Conservation (phyloP, 2,888 invertebrate species). For the Drosophila eohydei region DNA sequence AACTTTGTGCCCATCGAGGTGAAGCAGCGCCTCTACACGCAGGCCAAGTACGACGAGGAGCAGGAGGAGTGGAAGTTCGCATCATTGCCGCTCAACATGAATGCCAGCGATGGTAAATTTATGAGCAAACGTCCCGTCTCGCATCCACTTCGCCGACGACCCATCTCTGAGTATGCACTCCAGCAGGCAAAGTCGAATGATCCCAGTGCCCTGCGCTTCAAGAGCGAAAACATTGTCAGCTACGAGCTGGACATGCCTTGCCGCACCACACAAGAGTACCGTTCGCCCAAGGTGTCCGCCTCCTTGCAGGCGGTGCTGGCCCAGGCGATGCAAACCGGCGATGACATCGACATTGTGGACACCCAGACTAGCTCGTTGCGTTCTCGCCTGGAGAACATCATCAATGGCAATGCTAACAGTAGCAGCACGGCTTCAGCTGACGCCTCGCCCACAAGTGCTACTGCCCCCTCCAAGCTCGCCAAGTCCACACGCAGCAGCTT, state of each 20-base stretch:
- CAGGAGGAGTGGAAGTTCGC: constrained; percentile 90
- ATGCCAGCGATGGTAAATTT: constrained; percentile 81
- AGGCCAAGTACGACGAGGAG: constrained; percentile 93
- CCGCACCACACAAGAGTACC: constrained; percentile 85
- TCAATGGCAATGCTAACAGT: constrained; percentile 80
- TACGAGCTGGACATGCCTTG: constrained; percentile 85
- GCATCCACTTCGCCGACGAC: constrained; percentile 87
- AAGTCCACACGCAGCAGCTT: constrained; percentile 77
- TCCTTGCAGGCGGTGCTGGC: constrained; percentile 85
- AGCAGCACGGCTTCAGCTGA: constrained; percentile 28
- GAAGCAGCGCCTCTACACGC: constrained; percentile 89
- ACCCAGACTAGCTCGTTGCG: constrained; percentile 82
- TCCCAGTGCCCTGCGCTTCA: constrained; percentile 81
- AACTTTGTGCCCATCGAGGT: constrained; percentile 95
- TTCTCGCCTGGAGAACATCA: constrained; percentile 84
- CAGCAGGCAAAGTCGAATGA: constrained; percentile 82
- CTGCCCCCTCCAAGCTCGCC: constrained; percentile 56
- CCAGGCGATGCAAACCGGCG: constrained; percentile 85
- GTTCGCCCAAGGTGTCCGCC: constrained; percentile 84
- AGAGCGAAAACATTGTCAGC: constrained; percentile 84
- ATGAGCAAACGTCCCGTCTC: constrained; percentile 87
- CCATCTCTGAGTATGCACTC: constrained; percentile 87
- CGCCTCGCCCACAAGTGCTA: constrained; percentile 28
- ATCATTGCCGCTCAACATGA: constrained; percentile 83
- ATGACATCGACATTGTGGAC: constrained; percentile 85